Conservation (phyloP, 2,797 vertebrate genomes). For the Coregonus ussuriensis region DNA sequence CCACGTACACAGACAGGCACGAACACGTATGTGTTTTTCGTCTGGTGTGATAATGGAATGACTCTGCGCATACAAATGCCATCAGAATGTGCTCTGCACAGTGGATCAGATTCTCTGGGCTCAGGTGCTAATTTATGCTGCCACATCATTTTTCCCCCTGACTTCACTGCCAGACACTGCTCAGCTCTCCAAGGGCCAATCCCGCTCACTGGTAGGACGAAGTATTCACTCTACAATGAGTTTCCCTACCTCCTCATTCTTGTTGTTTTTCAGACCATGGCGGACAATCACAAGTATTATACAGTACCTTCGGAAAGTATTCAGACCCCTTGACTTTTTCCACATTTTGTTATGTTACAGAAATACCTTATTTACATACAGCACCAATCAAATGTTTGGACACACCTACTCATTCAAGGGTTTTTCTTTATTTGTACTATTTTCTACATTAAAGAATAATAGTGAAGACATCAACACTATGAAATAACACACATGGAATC, state of each 20-base stretch:
- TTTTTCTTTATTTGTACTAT: too few species aligned
- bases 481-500: too few species aligned
- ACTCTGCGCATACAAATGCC: slow-evolving; percentile 68
- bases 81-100: slow-evolving; percentile 39
- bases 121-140: slow-evolving; percentile 75
- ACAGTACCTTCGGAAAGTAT: too few species aligned
- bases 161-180: slow-evolving; percentile 58
- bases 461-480: too few species aligned
- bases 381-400: too few species aligned
- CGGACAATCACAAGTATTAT: background rate
- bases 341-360: too few species aligned
- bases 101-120: slow-evolving; percentile 50
- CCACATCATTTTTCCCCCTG: slow-evolving; percentile 60
- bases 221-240: background rate
- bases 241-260: background rate
- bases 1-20: slow-evolving; percentile 13
- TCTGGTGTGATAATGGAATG: slow-evolving; percentile 56
- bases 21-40: slow-evolving; percentile 23
- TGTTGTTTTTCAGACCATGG: background rate
- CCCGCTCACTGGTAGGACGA: slow-evolving; percentile 12
- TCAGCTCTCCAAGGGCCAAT: slow-evolving; percentile 15
- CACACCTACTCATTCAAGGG: too few species aligned
- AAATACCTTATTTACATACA: too few species aligned
- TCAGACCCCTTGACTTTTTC: too few species aligned
- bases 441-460: too few species aligned